Base-by-base conservation (phyloP, 2,888 invertebrate species). In the Dichetophora obliterata region DNA sequence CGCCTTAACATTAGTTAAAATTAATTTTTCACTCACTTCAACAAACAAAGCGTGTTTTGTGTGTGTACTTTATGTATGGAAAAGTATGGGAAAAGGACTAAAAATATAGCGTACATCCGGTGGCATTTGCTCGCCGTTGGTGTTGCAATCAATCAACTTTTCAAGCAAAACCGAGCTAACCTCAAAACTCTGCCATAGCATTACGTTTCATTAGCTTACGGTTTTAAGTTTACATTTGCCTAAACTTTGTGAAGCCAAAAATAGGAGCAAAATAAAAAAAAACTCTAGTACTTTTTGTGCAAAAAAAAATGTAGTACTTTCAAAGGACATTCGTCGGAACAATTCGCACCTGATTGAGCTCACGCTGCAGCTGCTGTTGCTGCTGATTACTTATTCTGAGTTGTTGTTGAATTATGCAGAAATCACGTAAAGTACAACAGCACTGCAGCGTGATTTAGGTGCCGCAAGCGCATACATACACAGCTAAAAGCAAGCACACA, bases 141-240 rank as follows among this genome's bases (percentile, higher is more conserved):
- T 22, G 14, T 68, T 19, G 54, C 70, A 70, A 70, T 54, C 70
- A 70, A 70, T 52, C 70, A 52, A 48, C 69, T 52, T 27, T 48
- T 34, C n/a, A 34, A 68, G 50, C 27, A 68, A 48, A 50, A 19
- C 22, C 43, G 16, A 48, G 24, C 14, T 50, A 59, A 59, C 59
- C 59, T 59, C 59, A 59, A 27, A 27, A 5, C 66, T 43, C 6
- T 43, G 43, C 16, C 68, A 68, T n/a, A 19, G 48, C 50, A 27
- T 48, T 63, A 8, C 63, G n/a, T 66, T 66, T 66, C 61, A 27
- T 27, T 24, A 61, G 19, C 16, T 66, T 19, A n/a, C 11, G 43
- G 43, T 43, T 43, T 43, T 43, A 43, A 66, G 43, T 71, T 79
- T 73, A 80, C 82, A 84, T 84, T 85, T 85, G 84, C 84, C 85